Base-by-base conservation (phyloP, 1,140 invertebrate genomes). In the Lordiphosa clarofinis region DNA sequence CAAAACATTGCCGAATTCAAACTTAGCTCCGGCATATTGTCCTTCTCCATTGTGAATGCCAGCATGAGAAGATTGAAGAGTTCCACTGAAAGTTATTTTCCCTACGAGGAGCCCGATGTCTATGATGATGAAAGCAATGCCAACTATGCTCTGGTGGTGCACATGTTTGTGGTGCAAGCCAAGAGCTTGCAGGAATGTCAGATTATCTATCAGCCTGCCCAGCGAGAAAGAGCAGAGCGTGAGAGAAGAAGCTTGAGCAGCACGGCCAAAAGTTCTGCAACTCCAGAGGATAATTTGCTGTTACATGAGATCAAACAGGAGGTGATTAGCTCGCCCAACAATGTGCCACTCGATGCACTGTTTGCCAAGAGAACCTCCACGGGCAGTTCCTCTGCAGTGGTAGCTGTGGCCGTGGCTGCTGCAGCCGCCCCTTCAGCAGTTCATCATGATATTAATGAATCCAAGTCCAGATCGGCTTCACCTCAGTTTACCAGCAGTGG, bases 131-230 rank as follows among this genome's bases (percentile, higher is more conserved):
- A 89, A n/a, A 73, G 62, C 12, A 75, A 74, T 37, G 60, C 57
- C 13, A 87, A 87, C 31, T 68, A 76, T 61, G 89, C 90, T 12
- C 87, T 94, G 24, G 90, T 93, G 3, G 90, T 97, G 13, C 92
- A 93, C 42, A 93, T 98, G 90, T 95, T 94, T 89, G 91, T 96
- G 40, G 94, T 98, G 40, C 96, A 97, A 88, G 95, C 96, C 3
- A 97, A 96, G 87, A 95, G 95, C 13, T 89, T 97, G 39, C 96
- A 97, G 89, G 94, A 97, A 73, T 95, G 96, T 81, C 92, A 93
- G 74, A 95, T 97, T 53, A 91, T 93, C 10, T 97, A 95, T 86
- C 90, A 92, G 61, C 93, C 94, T 91, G 78, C 38, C 70, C 84
- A 12, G 58, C 50, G 4, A 65, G 75, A 9, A 48, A 47, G 3